Evolutionary conservation across 2,797 vertebrate genomes (phyloP).

Genomic region (Etheostoma nigrum): DNA sequence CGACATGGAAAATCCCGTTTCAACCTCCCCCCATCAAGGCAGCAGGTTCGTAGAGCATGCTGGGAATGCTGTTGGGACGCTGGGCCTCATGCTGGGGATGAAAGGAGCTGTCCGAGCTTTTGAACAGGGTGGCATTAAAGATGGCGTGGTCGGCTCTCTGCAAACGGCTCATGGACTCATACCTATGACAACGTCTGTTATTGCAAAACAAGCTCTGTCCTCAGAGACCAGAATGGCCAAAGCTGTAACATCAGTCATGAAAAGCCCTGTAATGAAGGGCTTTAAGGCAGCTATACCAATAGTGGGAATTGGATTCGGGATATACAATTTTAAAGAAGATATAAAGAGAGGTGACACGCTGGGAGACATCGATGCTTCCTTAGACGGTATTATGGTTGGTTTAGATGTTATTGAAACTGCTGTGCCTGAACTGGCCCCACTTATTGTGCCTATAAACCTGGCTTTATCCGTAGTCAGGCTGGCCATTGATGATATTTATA

Average conservation of each 20-base stretch:
- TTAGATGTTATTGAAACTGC: conserved; percentile 46
- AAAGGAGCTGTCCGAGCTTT: conserved; percentile 51
- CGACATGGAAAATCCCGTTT: conserved; percentile 21
- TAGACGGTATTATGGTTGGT: fast-evolving
- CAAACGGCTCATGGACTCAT: conserved; percentile 55
- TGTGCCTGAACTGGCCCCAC: conserved; percentile 33
- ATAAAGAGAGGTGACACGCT: conserved; percentile 12
- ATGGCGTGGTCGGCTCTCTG: conserved; percentile 24
- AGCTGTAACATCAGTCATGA: conserved; percentile 21
- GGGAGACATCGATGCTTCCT: conserved; percentile 35
- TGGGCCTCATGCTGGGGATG: conserved; percentile 60
- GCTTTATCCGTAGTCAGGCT: conserved; percentile 45
- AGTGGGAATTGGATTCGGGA: conserved; percentile 60
- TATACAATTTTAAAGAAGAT: conserved; percentile 40
- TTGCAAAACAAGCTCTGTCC: conserved; percentile 38
- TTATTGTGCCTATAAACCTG: conserved; percentile 33
- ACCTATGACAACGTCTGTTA: conserved; percentile 40
- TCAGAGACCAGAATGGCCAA: conserved; percentile 22
- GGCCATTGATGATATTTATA: conserved; percentile 54
- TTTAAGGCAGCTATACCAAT: conserved; percentile 16
- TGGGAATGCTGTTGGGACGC: conserved; percentile 20
- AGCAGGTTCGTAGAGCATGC: conserved; percentile 23
- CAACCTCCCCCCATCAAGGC: conserved; percentile 8
- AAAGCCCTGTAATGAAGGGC: conserved; percentile 16
- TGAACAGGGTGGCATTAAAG: conserved; percentile 51